Evolutionary conservation across 2,113 vertebrate genomes (phyloP).

Genomic region (Urocitellus parryii): DNA sequence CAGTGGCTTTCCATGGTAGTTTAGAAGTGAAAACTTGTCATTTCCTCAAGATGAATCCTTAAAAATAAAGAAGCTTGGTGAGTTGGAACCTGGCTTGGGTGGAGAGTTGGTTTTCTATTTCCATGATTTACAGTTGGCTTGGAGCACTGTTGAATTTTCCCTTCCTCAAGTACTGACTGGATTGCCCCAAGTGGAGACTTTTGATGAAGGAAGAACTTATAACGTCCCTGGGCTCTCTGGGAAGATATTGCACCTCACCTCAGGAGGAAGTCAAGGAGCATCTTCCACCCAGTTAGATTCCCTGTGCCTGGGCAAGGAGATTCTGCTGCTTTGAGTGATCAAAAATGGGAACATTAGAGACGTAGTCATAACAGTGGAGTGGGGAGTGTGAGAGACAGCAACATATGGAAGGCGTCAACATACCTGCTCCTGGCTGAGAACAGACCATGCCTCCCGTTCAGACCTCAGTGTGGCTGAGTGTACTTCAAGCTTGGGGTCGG

Average conservation of each 20-base stretch:
- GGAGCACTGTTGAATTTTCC: background rate
- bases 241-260: background rate
- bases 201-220: background rate
- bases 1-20: background rate
- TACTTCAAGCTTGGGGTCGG: background rate
- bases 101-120: background rate
- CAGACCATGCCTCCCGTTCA: background rate
- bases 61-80: background rate
- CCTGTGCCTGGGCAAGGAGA: background rate
- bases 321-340: background rate
- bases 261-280: background rate
- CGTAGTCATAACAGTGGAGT: background rate
- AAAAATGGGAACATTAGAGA: slow-evolving; percentile 9
- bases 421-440: background rate
- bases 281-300: background rate
- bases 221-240: background rate
- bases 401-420: slow-evolving; percentile 55
- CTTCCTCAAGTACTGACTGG: background rate
- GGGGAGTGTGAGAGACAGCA: slow-evolving; percentile 7
- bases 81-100: background rate
- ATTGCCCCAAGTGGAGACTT: background rate
- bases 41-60: background rate
- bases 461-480: background rate
- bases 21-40: slow-evolving; percentile 1
- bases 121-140: background rate